Percentiles rank a stretch among this genome's conserved stretches.
phyloP scores from a whole-genome alignment of 2,888 invertebrate genomes.

The Hipparchia sbordonii region DNA sequence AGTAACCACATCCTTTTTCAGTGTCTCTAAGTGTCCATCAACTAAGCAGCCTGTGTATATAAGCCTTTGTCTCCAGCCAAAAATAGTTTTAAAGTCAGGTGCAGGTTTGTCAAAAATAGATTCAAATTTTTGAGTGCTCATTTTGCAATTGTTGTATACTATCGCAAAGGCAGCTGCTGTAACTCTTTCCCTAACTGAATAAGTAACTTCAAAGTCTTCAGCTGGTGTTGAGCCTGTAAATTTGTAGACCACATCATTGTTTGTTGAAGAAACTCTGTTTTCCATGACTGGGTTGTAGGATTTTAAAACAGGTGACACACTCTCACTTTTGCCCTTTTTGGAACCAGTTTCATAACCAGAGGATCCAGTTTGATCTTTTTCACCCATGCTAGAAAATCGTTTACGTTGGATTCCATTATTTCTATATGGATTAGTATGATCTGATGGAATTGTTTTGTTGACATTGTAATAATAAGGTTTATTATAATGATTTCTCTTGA shows the following conservation, averaged over 20 bases:
- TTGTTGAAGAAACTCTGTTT: constrained; percentile 73
- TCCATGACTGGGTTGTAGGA: constrained; percentile 71
- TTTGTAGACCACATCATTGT: constrained; percentile 68
- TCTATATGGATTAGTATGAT: constrained; percentile 53
- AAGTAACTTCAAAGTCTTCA: constrained; percentile 66
- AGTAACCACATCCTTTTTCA: constrained; percentile 30
- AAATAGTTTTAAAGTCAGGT: constrained; percentile 77
- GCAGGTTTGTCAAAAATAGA: constrained; percentile 70
- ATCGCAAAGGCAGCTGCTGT: constrained; percentile 73
- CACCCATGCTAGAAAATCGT: constrained; percentile 61
- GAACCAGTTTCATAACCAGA: constrained; percentile 68
- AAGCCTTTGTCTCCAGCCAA: constrained; percentile 71
- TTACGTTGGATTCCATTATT: constrained; percentile 57
- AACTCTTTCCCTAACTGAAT: constrained; percentile 71
- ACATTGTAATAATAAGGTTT: constrained; percentile 38
- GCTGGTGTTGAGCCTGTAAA: constrained; percentile 62
- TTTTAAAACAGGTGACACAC: constrained; percentile 52
- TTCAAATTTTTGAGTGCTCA: constrained; percentile 72
- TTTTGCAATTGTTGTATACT: constrained; percentile 72
- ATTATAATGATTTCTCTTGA: constrained; percentile 46
- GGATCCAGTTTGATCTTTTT: constrained; percentile 64
- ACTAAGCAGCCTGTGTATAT: constrained; percentile 70
- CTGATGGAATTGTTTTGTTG: constrained; percentile 44
- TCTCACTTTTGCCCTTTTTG: constrained; percentile 57
- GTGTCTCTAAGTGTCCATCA: constrained; percentile 60